Evolutionary conservation across 2,113 vertebrate species (phyloP), one percentile per base, ranked within the genome.

Genomic region (Chloebia gouldiae): DNA sequence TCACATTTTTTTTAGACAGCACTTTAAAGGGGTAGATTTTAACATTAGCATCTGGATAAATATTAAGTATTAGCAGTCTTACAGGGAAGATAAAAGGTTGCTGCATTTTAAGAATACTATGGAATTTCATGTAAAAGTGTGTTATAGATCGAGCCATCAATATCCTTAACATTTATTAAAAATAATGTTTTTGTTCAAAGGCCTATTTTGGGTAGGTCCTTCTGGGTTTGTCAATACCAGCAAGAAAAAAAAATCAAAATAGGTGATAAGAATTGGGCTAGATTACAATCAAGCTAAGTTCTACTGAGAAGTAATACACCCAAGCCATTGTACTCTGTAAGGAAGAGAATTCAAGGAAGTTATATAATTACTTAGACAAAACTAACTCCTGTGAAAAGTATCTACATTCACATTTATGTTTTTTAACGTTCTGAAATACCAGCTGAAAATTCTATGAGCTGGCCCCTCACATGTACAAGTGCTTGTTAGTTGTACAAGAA

Each of bases 331-430:
- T 92, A 49, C 35, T 53, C 7, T 69, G 11, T 39, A 39, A 39
- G 39, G 47, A 77, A 88, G 63, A 95, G 90, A 94, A 96, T 92
- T 78, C 86, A 90, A 91, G 88, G 93, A 95, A 96, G 89, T 84
- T 93, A 70, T 96, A 71, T 79, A 88, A 92, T 90, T 75, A 81
- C 65, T 86, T 65, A 42, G 72, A 90, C 88, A 90, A 61, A 86
- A 84, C 60, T 30, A 57, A 90, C 77, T 88, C 65, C 68, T 75
- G 40, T 83, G 72, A 92, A 30, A 81, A 92, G 68, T 56, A 75
- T 88, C 77, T 80, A 76, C 56, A 37, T 66, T 88, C 63, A 42
- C 13, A 15, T 81, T 82, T 90, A 33, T 94, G 59, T 53, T 92
- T 92, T 92, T 54, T 44, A 19, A 27, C 60, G 44, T 50, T 77